These are phyloP conservation scores for Temnothorax ravouxi DNA, from an alignment of 2,888 invertebrate genomes.

Conservation along the genomic window DNA sequence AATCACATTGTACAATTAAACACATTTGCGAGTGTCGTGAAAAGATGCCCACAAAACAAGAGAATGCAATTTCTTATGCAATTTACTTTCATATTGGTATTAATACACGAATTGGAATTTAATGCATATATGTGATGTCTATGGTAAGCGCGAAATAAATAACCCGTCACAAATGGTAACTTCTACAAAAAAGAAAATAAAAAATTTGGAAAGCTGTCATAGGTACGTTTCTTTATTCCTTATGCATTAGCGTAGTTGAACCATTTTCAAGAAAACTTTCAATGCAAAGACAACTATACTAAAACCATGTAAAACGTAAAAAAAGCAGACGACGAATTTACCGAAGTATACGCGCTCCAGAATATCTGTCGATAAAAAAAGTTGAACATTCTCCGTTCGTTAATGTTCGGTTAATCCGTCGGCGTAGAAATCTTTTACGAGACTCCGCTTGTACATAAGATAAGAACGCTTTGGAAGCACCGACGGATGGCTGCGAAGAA, in stretches of 20 bases:
- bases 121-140: neutral
- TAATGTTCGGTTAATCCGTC: constrained; percentile 1
- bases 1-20: constrained; percentile 18
- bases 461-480: constrained; percentile 9
- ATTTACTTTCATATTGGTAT: neutral
- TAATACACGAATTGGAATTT: neutral
- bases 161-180: neutral
- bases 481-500: constrained; percentile 17
- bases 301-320: neutral
- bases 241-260: neutral
- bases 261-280: neutral
- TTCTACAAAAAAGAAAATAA: neutral
- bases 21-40: neutral
- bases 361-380: neutral
- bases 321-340: neutral
- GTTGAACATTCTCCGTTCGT: neutral
- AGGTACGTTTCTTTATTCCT: neutral
- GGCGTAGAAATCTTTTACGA: constrained; percentile 19
- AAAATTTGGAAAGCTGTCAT: neutral
- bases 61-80: neutral
- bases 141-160: neutral
- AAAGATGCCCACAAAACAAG: neutral
- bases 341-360: neutral
- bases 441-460: neutral
- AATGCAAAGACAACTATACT: neutral